These are phyloP conservation scores for Rutpela maculata DNA, from an alignment of 2,888 invertebrate species.

Conservation along the genomic window DNA sequence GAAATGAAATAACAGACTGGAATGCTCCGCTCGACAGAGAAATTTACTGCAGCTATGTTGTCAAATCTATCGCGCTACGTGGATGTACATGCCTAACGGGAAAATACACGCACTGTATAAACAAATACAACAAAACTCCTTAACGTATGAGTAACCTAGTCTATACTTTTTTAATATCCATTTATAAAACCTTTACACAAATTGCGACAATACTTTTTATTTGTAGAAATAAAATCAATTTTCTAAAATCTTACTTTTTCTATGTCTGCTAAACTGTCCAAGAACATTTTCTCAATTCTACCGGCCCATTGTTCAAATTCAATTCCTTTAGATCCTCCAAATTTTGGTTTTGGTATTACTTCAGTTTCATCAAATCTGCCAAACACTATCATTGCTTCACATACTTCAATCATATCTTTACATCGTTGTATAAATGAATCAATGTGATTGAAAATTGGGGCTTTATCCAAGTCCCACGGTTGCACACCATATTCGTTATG, in stretches of 20 bases:
- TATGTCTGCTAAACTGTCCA: slow-evolving; percentile 79
- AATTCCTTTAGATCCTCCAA: slow-evolving; percentile 84
- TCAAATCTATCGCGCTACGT: no score
- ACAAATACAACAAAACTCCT: no score
- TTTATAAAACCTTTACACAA: no score
- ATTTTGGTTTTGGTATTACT: slow-evolving; percentile 82
- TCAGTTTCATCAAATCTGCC: slow-evolving; percentile 86
- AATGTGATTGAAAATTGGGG: slow-evolving; percentile 90
- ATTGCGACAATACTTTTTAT: not conserved
- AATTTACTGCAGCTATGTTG: no score
- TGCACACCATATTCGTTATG: slow-evolving; percentile 75
- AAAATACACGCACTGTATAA: no score
- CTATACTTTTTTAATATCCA: no score
- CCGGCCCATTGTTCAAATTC: slow-evolving; percentile 82
- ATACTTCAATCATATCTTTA: slow-evolving; percentile 90
- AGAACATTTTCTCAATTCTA: slow-evolving; percentile 86
- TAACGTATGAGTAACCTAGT: no score
- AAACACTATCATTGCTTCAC: slow-evolving; percentile 92
- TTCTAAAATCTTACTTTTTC: slow-evolving; percentile 66
- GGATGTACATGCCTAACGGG: no score
- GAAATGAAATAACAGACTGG: no score
- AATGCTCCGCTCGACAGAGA: no score
- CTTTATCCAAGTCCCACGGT: slow-evolving; percentile 85
- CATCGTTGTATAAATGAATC: slow-evolving; percentile 91
- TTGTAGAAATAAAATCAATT: not conserved